These are phyloP conservation scores for Pangasius djambal DNA, from an alignment of 2,797 vertebrate genomes.

Conservation along the genomic window DNA sequence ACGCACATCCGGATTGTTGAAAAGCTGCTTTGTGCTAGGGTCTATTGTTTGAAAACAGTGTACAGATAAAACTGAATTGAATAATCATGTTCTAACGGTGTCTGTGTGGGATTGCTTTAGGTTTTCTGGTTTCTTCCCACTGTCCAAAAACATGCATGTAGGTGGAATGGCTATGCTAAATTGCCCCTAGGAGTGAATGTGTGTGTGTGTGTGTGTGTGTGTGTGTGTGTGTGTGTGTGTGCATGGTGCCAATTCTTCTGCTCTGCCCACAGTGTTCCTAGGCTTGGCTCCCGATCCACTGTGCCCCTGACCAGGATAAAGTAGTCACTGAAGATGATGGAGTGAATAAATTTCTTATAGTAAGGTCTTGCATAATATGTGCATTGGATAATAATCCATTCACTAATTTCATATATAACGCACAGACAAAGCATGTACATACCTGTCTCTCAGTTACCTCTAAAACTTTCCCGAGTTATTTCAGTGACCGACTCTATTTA, in stretches of 20 bases:
- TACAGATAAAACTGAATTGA: not conserved
- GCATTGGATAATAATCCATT: slow-evolving; percentile 3
- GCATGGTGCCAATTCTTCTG: not conserved
- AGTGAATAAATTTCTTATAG: not conserved
- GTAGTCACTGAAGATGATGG: not conserved
- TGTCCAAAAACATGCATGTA: not conserved
- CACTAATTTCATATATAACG: not conserved
- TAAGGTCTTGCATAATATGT: slow-evolving; percentile 7
- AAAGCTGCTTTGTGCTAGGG: not conserved
- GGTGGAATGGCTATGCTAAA: not conserved
- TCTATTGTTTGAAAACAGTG: not conserved
- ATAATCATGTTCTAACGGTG: not conserved
- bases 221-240: not conserved
- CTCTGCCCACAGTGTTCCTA: not conserved
- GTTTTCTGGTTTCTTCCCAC: not conserved
- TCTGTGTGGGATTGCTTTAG: not conserved
- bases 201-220: not conserved
- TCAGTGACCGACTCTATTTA: not conserved
- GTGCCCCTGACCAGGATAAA: not conserved
- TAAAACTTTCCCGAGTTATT: not conserved
- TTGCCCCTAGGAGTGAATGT: not conserved
- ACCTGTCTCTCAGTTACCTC: slow-evolving; percentile 4
- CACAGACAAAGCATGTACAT: not conserved
- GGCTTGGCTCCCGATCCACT: not conserved
- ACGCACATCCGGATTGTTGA: not conserved